A percentile compares a stretch with the other conserved stretches of the same genome.
Evolutionary conservation across 2,888 invertebrate genomes (phyloP).

Genomic region (Apamea sordens): DNA sequence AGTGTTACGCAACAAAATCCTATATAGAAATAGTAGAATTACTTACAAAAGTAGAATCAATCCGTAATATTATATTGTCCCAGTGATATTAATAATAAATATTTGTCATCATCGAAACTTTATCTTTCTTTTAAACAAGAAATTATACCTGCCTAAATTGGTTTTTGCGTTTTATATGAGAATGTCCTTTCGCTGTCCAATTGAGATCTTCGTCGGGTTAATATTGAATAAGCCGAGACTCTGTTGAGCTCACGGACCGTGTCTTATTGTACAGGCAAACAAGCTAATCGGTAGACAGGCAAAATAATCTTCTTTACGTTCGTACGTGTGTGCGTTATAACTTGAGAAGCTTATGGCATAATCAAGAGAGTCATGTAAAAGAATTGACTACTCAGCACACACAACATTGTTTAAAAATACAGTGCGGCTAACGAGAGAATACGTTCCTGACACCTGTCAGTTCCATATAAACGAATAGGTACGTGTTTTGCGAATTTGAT

Average conservation of each 20-base stretch:
- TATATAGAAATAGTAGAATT: background rate
- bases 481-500: background rate
- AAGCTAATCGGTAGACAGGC: background rate
- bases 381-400: background rate
- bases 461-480: background rate
- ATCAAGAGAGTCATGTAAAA: background rate
- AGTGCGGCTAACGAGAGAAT: background rate
- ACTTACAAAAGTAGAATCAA: background rate
- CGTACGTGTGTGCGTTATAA: background rate
- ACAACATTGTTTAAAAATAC: background rate
- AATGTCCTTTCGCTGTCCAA: slow-evolving; percentile 63
- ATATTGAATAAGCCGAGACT: slow-evolving; percentile 62
- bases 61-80: slow-evolving; percentile 1
- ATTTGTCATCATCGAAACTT: slow-evolving; percentile 21
- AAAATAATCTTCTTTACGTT: background rate
- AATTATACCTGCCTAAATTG: slow-evolving; percentile 29
- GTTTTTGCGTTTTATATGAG: slow-evolving; percentile 55
- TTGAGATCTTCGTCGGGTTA: slow-evolving; percentile 59
- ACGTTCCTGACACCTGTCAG: background rate
- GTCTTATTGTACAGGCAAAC: slow-evolving; percentile 36
- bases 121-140: slow-evolving; percentile 40
- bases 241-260: slow-evolving; percentile 37
- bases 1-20: background rate
- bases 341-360: background rate
- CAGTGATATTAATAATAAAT: slow-evolving; percentile 27